Evolutionary conservation across 2,113 vertebrate species (phyloP), one percentile per base, ranked within the genome.

Genomic region (Chaenocephalus aceratus): DNA sequence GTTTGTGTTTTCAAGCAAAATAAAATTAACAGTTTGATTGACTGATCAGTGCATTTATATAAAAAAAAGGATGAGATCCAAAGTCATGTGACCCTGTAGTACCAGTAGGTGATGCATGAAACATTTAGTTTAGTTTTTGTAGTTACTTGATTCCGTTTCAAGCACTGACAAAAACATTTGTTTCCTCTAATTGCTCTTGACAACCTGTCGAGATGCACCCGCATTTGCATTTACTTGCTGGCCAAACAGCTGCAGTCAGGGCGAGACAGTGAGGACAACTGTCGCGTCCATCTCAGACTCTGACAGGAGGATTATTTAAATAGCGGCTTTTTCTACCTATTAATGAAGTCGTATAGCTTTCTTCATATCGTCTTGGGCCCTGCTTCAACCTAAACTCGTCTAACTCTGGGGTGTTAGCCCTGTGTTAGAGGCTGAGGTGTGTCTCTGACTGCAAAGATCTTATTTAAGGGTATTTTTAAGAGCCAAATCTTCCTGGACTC

Each of bases 21-120:
- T 10, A 83, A 80, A 67, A 72, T 52, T 9, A 80, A 64, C 76
- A 68, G 72, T 41, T 72, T 80, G 72, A 86, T 61, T 72, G 72
- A 71, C 80, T 71, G 70, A 80, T 72, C 69, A 76, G 83, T 83
- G 85, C 83, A 75, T 80, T 83, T 49, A 51, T 61, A 58, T 68
- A 72, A 72, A 82, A 63, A 82, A 86, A 82, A 86, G 13, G 56
- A 89, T 53, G 75, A 18, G 51, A 80, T 60, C 53, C 45, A 82
- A 87, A 77, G 71, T 73, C 45, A 49, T 69, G 56, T 72, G 85
- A 93, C 91, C 88, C 89, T 91, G 88, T 92, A 80, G 70, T 90
- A 89, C 91, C 90, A 84, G 82, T 60, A 83, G 51, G 72, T 5
- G 75, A 79, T 64, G 71, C 63, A 71, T 78, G 65, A 66, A 79